Conservation (phyloP, 2,113 vertebrate species). For the Pomatorhinus ruficollis region DNA sequence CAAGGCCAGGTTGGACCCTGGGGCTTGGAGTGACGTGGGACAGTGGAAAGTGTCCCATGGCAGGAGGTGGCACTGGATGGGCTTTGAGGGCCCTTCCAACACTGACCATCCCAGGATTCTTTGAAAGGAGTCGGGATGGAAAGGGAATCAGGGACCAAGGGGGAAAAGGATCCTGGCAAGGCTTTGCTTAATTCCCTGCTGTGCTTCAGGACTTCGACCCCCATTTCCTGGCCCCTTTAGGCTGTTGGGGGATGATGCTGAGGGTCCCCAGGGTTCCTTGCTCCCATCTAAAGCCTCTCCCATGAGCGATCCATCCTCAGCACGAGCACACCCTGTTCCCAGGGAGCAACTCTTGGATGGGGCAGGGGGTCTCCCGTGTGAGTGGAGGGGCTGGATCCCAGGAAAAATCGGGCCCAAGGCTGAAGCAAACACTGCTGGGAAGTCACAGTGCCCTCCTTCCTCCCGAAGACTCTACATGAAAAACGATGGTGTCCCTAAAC, state of each 20-base stretch:
- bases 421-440: not conserved
- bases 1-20: not conserved
- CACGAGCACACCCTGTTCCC: not conserved
- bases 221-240: not conserved
- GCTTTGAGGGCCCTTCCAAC: not conserved
- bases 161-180: accelerated
- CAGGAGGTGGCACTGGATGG: accelerated
- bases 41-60: not conserved
- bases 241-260: not conserved
- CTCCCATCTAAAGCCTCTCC: not conserved
- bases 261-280: not conserved
- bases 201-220: not conserved
- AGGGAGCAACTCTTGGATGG: not conserved
- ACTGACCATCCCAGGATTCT: not conserved
- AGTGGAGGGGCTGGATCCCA: not conserved
- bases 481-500: accelerated
- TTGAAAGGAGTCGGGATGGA: not conserved
- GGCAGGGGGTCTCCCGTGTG: not conserved
- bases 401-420: accelerated
- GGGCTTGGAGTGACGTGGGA: not conserved
- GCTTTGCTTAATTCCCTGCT: not conserved
- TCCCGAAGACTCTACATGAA: accelerated
- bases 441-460: not conserved
- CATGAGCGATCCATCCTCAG: accelerated
- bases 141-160: not conserved